Evolutionary conservation across 2,888 invertebrate species (phyloP), one percentile per base, ranked within the genome.

Genomic region (Miltochrista miniata): DNA sequence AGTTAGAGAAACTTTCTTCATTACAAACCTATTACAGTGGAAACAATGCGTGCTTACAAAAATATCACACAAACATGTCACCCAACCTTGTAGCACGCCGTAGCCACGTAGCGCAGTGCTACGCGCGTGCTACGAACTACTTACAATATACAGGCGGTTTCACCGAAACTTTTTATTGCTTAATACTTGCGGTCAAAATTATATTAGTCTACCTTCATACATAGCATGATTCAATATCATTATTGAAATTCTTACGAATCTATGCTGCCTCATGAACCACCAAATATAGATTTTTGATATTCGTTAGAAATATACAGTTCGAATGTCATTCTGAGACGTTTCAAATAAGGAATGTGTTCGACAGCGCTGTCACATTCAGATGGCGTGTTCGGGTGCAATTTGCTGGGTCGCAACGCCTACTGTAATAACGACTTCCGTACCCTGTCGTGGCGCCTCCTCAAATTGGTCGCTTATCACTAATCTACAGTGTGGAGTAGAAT

Each of bases 391-490:
- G 81, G 79, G 81, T 78, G 88, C 89, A 90, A 90, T 90, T 90
- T 90, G 80, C 82, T 81, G 72, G 76, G 81, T 88, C 85, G 86
- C 86, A 79, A 89, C 90, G 90, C 90, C 90, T 88, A 85, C 90
- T 87, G 87, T 90, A 89, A 90, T 90, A 90, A 90, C 90, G 90
- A 89, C 90, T 90, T 90, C 90, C 90, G 90, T 87, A 87, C 89
- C 88, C 85, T 81, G 88, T 82, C 87, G 87, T 86, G 89, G 90
- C 88, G 90, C 90, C 90, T 90, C 87, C 90, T 88, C 84, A 87
- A 90, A 90, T 90, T 90, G 90, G 90, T 90, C 90, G 90, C 90
- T 90, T 90, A 90, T 90, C 90, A 89, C 90, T 85, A 86, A 90
- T 90, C 90, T 90, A 85, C 76, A 81, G 83, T 81, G 86, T 85